A percentile compares a stretch with the other conserved stretches of the same genome.
phyloP scores from a whole-genome alignment of 2,113 vertebrate species.

The Telmatochromis bifrenatus region DNA sequence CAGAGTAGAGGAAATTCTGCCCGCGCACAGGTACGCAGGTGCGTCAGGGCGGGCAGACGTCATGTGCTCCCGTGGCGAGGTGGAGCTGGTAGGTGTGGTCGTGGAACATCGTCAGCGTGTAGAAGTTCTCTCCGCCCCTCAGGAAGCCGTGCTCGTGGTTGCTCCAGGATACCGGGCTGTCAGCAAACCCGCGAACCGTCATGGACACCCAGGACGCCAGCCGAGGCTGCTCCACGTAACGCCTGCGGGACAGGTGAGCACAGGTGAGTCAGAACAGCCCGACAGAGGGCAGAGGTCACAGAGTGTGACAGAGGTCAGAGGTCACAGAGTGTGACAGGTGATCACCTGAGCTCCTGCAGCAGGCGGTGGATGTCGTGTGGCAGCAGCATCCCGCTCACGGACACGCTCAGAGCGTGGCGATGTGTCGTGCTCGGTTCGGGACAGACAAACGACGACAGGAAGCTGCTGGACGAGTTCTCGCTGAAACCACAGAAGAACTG shows the following conservation, averaged over 20 bases:
- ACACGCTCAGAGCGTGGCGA: conserved; percentile 71
- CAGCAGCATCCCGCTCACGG: conserved; percentile 80
- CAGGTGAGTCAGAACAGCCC: not conserved
- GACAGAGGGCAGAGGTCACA: not conserved
- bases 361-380: conserved; percentile 76
- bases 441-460: conserved; percentile 80
- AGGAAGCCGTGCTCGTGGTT: conserved; percentile 78
- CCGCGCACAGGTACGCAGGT: not conserved
- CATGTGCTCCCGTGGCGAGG: conserved; percentile 79
- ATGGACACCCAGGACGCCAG: conserved; percentile 76
- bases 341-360: conserved; percentile 76
- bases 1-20: not conserved
- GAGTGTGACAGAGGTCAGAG: not conserved
- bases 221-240: conserved; percentile 74
- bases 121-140: conserved; percentile 85
- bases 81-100: conserved; percentile 85
- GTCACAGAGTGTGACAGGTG: not conserved
- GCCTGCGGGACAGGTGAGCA: conserved; percentile 52
- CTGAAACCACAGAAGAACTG: conserved; percentile 53
- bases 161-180: conserved; percentile 87
- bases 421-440: conserved; percentile 68
- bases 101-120: conserved; percentile 82
- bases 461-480: conserved; percentile 74
- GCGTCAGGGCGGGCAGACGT: conserved; percentile 77
- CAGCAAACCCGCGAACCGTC: conserved; percentile 85